A percentile compares a stretch with the other conserved stretches of the same genome.
Conservation (phyloP, 2,113 vertebrate species). For the Cyprinodon variegatus region DNA sequence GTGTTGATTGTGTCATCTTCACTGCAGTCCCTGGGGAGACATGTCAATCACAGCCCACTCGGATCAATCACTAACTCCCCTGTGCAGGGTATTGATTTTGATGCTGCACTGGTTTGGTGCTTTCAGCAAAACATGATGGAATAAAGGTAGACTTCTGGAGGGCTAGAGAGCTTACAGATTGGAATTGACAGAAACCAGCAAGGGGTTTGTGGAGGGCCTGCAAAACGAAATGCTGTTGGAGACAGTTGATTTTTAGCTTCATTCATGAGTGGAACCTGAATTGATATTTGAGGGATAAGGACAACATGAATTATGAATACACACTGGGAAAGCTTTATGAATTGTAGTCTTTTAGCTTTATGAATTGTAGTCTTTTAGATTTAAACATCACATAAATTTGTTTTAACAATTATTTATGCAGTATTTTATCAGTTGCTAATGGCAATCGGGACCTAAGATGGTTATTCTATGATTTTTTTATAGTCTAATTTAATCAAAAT, state of each 20-base stretch:
- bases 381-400: not conserved
- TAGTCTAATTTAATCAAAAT: not conserved
- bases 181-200: conserved; percentile 71
- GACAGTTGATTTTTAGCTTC: conserved; percentile 31
- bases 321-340: not conserved
- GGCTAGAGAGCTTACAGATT: conserved; percentile 58
- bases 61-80: conserved; percentile 67
- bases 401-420: not conserved
- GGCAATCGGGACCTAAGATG: not conserved
- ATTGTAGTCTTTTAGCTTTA: not conserved
- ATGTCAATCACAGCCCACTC: conserved; percentile 69
- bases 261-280: conserved; percentile 21
- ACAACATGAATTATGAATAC: not conserved
- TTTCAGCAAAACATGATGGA: conserved; percentile 40
- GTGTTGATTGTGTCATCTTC: conserved; percentile 68
- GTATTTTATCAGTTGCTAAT: not conserved
- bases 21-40: conserved; percentile 54
- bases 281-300: conserved; percentile 4
- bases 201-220: conserved; percentile 22
- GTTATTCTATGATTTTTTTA: not conserved
- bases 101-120: conserved; percentile 32
- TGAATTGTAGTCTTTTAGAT: not conserved
- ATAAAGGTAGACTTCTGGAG: conserved; percentile 23
- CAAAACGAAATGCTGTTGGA: conserved; percentile 30
- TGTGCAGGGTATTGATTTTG: conserved; percentile 67